phyloP scores from a whole-genome alignment of 2,113 vertebrate species.

The Colistium nudipinnis region DNA sequence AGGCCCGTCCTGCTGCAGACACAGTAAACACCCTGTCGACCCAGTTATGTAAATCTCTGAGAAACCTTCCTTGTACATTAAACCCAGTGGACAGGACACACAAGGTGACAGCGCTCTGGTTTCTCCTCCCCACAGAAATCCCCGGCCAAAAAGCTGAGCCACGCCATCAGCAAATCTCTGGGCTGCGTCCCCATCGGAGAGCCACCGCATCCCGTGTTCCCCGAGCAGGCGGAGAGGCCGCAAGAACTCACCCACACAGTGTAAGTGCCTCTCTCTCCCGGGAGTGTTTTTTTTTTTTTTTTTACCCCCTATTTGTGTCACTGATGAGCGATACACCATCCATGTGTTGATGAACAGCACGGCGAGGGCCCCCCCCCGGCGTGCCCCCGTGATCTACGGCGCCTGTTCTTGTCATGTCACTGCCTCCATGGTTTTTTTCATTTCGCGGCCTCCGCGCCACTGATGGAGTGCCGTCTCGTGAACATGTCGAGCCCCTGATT shows the following conservation, averaged over 20 bases:
- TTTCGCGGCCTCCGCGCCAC: constrained; percentile 27
- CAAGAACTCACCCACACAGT: constrained; percentile 92
- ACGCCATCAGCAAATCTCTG: constrained; percentile 96
- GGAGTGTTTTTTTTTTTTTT: constrained; percentile 1
- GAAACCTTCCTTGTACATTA: too few species aligned
- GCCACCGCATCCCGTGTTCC: constrained; percentile 91
- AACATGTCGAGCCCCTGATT: constrained; percentile 37
- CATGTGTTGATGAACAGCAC: constrained; percentile 45
- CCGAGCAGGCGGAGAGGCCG: constrained; percentile 93
- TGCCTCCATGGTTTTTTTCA: constrained; percentile 55
- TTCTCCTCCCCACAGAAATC: constrained; percentile 87
- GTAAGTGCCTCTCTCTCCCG: constrained; percentile 77
- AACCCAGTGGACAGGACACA: not conserved
- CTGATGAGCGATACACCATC: not conserved
- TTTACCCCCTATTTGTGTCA: constrained; percentile 2
- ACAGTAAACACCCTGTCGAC: constrained; percentile 32
- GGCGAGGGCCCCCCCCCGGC: not conserved
- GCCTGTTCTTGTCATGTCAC: constrained; percentile 51
- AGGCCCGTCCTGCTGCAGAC: constrained; percentile 1
- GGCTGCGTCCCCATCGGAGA: constrained; percentile 97
- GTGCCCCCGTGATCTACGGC: constrained; percentile 34
- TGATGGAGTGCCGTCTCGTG: constrained; percentile 31
- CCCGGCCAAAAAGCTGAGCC: constrained; percentile 98
- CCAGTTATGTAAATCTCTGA: constrained; percentile 39
- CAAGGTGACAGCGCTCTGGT: constrained; percentile 22